Percentiles rank a stretch among this genome's conserved stretches.
These are phyloP conservation scores for Paracanthobrama guichenoti DNA, from an alignment of 2,113 vertebrate species.

Conservation along the genomic window DNA sequence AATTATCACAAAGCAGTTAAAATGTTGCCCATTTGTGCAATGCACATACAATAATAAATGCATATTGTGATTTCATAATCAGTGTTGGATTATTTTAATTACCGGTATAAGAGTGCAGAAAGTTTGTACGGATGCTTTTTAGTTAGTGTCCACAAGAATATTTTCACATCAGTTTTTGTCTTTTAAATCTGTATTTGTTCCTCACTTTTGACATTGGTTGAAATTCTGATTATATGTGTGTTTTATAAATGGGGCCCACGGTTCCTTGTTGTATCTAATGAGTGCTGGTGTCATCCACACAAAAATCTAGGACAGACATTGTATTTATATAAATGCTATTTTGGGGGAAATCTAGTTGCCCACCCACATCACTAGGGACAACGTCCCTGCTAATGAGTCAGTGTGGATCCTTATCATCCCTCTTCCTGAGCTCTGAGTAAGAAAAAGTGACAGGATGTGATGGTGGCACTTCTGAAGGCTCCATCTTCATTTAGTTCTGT, in stretches of 20 bases:
- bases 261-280: constrained; percentile 10
- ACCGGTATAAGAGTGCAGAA: too few relatives aligned
- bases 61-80: neutral
- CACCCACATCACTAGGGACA: constrained; percentile 30
- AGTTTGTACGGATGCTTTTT: neutral
- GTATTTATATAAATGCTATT: constrained; percentile 26
- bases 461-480: constrained; percentile 58
- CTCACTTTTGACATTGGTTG: neutral
- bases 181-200: neutral
- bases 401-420: constrained; percentile 69
- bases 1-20: neutral
- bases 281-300: neutral
- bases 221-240: neutral
- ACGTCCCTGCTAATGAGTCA: constrained; percentile 17
- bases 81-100: neutral
- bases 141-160: neutral
- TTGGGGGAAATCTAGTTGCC: constrained; percentile 10
- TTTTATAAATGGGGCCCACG: neutral
- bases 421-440: constrained; percentile 66
- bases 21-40: neutral
- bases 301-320: constrained; percentile 5
- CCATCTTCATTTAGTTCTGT: constrained; percentile 62
- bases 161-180: neutral
- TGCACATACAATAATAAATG: neutral
- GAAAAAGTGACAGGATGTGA: constrained; percentile 66